Conservation (phyloP, 1,140 invertebrate genomes). For the Aphis gossypii region DNA sequence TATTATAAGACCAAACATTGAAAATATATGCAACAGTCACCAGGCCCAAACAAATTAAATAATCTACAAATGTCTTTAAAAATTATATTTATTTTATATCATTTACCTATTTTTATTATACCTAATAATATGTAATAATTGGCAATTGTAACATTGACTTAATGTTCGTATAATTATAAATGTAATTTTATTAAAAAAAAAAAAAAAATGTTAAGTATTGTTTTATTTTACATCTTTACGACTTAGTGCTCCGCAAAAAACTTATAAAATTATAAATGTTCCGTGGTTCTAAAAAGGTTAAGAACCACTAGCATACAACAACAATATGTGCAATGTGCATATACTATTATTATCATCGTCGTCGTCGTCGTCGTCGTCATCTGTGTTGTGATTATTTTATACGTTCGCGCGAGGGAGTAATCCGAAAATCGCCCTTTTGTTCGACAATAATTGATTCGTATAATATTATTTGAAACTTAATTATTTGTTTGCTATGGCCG, state of each 20-base stretch:
- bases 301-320: too few relatives aligned
- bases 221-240: too few relatives aligned
- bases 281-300: too few relatives aligned
- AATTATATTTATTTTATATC: constrained; percentile 1
- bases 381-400: background rate
- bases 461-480: background rate
- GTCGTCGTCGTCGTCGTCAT: too few relatives aligned
- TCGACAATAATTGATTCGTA: background rate
- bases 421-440: background rate
- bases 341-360: background rate
- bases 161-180: background rate
- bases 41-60: constrained; percentile 19
- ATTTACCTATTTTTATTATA: constrained; percentile 24
- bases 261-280: too few relatives aligned
- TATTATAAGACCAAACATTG: constrained; percentile 18
- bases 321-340: background rate
- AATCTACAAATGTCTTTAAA: background rate
- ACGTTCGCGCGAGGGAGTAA: background rate
- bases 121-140: background rate
- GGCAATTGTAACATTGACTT: background rate
- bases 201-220: background rate
- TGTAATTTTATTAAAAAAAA: background rate
- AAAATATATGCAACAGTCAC: constrained; percentile 1
- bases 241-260: too few relatives aligned
- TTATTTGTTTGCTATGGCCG: background rate